Evolutionary conservation across 2,113 vertebrate genomes (phyloP), one percentile per base, ranked within the genome.

Genomic region (Cyprinus carpio): DNA sequence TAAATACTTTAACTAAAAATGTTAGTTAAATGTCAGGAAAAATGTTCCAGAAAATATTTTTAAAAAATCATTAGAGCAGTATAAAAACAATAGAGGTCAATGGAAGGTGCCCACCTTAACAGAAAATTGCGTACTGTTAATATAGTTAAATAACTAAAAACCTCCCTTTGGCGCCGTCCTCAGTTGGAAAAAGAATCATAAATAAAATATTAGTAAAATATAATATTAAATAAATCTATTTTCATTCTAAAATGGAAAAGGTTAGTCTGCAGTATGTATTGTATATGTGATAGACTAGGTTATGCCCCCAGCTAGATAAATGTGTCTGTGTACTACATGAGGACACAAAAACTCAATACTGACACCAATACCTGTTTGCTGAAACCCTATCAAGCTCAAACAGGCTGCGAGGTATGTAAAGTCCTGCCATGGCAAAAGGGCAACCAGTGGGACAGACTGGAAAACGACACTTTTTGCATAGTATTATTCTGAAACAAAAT

Each of bases 371-470:
- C 79, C 37, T 49, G 40, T 4, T 65, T 9, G 15, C 40, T 81
- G 40, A 81, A 67, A 80, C 78, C 34, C 34, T 40, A 62, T 58
- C 76, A 79, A 79, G 12, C 54, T 64, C 58, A 80, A 43, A 81
- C 60, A 23, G 60, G 25, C 60, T 12, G 60, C 1, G 9, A 20
- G 40, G 60, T 49, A 29, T 81, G 40, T 81, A 11, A 81, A 81
- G 79, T 81, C 79, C 62, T 51, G 62, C 25, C 79, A 49, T 65
- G 16, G 69, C 62, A 23, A 69, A 81, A 34, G 40, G 40, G 4
- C 79, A 81, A 51, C 25, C 62, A 69, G 34, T 43, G 13, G 6
- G 77, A 79, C 77, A 80, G 31, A 64, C 16, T 18, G 29, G 27
- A 76, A 25, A 80, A 10, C 0, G 23, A 80, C 56, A 64, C 77